Evolutionary conservation across 2,797 vertebrate genomes (phyloP).

Genomic region (Pteropus rufus): DNA sequence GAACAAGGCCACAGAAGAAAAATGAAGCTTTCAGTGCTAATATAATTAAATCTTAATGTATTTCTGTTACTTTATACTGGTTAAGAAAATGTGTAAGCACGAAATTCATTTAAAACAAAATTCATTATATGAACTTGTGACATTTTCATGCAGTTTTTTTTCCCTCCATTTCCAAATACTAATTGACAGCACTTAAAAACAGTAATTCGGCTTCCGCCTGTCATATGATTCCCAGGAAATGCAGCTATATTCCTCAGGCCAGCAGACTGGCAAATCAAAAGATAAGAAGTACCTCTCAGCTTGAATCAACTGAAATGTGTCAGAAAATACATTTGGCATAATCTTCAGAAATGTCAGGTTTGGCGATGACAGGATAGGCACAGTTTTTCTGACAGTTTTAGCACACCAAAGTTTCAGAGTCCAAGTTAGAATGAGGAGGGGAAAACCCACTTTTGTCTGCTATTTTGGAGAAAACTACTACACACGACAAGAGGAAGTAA

Average conservation of each 20-base stretch:
- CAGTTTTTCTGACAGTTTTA: constrained; percentile 56
- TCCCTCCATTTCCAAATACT: constrained; percentile 49
- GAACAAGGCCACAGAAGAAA: constrained; percentile 3
- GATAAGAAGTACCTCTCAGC: constrained; percentile 65
- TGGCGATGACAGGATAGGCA: constrained; percentile 26
- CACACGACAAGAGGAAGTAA: neutral
- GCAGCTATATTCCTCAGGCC: constrained; percentile 38
- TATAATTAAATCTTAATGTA: constrained; percentile 33
- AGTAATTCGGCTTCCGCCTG: neutral
- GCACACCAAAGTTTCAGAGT: constrained; percentile 65
- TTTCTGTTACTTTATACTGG: constrained; percentile 23
- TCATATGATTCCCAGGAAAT: neutral
- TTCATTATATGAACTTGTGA: constrained; percentile 51
- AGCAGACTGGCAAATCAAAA: constrained; percentile 57
- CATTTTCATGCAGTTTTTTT: neutral
- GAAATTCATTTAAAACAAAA: constrained; percentile 65
- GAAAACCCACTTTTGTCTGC: constrained; percentile 51
- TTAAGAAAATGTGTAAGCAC: constrained; percentile 31
- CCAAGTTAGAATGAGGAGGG: neutral
- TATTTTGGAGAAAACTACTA: constrained; percentile 56
- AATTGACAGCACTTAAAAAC: constrained; percentile 17
- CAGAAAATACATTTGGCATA: constrained; percentile 68
- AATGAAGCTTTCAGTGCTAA: constrained; percentile 2
- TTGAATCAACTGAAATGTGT: constrained; percentile 64
- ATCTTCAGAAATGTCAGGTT: constrained; percentile 65